These are phyloP conservation scores for Musca vetustissima DNA, from an alignment of 1,140 invertebrate species.

Conservation along the genomic window DNA sequence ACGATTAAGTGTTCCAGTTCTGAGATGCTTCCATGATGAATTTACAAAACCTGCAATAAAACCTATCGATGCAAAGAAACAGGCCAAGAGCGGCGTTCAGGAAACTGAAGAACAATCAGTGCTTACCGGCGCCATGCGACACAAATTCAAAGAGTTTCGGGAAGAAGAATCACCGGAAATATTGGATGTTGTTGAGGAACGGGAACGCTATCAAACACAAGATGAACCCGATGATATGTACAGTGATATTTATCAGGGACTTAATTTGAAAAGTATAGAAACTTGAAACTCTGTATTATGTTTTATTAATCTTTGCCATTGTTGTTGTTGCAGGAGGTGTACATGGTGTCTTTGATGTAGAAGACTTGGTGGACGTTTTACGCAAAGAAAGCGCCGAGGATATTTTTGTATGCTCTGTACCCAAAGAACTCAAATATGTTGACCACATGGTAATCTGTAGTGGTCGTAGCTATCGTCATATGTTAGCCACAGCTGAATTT, in stretches of 20 bases:
- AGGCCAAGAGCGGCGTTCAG: background rate
- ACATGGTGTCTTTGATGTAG: constrained; percentile 81
- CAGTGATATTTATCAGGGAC: constrained; percentile 55
- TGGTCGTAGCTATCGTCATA: constrained; percentile 73
- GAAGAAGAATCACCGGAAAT: constrained; percentile 67
- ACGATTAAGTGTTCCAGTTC: constrained; percentile 39
- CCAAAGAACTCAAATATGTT: constrained; percentile 74
- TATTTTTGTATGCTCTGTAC: constrained; percentile 79
- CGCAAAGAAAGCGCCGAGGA: constrained; percentile 75
- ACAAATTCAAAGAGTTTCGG: constrained; percentile 52
- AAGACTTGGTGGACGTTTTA: constrained; percentile 79
- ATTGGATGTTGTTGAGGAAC: constrained; percentile 68
- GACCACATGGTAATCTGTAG: constrained; percentile 80
- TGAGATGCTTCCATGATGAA: constrained; percentile 49
- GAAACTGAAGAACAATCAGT: background rate
- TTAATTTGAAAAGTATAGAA: constrained; percentile 59
- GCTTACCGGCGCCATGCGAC: constrained; percentile 37
- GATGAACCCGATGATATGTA: constrained; percentile 44
- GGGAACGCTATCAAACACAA: constrained; percentile 54
- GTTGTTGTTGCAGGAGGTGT: constrained; percentile 66
- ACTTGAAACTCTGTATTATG: background rate
- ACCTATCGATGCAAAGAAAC: background rate
- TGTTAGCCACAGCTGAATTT: constrained; percentile 73
- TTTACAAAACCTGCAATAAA: constrained; percentile 38
- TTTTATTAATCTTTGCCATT: background rate